Evolutionary conservation across 2,888 invertebrate species (phyloP).

Genomic region (Eilema griseolum): DNA sequence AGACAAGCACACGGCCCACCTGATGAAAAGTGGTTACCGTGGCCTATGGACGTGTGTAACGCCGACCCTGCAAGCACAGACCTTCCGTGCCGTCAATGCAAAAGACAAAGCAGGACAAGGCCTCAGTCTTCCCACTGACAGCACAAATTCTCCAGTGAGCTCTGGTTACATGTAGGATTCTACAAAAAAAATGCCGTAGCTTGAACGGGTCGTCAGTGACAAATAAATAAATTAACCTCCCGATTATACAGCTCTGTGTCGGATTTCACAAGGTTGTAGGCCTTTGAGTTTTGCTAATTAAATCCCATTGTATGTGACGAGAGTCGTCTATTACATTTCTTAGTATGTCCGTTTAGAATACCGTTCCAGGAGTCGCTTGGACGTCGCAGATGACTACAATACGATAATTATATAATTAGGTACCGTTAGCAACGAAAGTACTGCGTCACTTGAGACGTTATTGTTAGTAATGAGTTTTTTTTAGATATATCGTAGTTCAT

Average conservation of each 20-base stretch:
- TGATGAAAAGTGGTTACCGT: too few species aligned
- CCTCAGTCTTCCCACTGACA: too few species aligned
- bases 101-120: too few species aligned
- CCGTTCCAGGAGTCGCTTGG: neutral
- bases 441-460: neutral
- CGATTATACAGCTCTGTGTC: neutral
- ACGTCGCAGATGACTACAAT: neutral
- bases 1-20: too few species aligned
- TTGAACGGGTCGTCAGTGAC: neutral
- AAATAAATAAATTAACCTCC: neutral
- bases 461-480: too few species aligned
- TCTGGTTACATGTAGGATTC: too few species aligned
- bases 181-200: too few species aligned
- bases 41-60: too few species aligned
- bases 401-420: neutral
- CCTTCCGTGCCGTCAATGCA: too few species aligned
- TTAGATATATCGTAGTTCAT: too few species aligned
- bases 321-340: neutral
- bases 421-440: neutral
- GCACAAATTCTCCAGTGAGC: too few species aligned
- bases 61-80: too few species aligned
- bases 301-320: conserved; percentile 2
- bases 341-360: neutral
- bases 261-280: neutral
- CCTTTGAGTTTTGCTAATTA: neutral